Percentiles rank a stretch among this genome's conserved stretches.
These are phyloP conservation scores for Nipponacmea schrenckii DNA, from an alignment of 2,888 invertebrate species.

Conservation along the genomic window DNA sequence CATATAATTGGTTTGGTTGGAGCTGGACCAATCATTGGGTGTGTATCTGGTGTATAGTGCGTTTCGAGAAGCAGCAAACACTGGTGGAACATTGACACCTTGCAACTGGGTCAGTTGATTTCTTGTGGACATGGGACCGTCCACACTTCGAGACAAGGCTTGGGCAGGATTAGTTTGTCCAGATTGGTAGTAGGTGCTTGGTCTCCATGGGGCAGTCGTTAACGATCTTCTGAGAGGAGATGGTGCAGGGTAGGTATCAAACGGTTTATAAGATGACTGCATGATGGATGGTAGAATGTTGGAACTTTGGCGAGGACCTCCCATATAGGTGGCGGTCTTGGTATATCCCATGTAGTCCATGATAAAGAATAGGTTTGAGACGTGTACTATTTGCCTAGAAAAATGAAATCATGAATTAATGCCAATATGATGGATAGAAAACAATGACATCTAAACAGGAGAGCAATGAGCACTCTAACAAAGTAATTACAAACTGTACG, in stretches of 20 bases:
- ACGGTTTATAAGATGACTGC: conserved; percentile 69
- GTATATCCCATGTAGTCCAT: conserved; percentile 66
- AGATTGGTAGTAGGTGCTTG: conserved; percentile 63
- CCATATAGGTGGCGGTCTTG: conserved; percentile 65
- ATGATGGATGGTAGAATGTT: conserved; percentile 73
- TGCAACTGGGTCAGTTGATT: conserved; percentile 61
- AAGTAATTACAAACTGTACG: no score
- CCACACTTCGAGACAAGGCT: conserved; percentile 52
- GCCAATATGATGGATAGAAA: no score
- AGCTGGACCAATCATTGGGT: conserved; percentile 90
- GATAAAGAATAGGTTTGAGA: conserved; percentile 24
- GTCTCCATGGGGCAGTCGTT: conserved; percentile 65
- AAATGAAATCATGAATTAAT: no score
- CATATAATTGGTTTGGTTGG: conserved; percentile 80
- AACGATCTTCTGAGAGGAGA: conserved; percentile 63
- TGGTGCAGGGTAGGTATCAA: conserved; percentile 62
- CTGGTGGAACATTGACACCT: conserved; percentile 64
- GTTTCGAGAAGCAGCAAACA: conserved; percentile 66
- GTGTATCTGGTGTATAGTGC: conserved; percentile 84
- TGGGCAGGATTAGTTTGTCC: conserved; percentile 58
- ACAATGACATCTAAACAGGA: no score
- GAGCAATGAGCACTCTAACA: no score
- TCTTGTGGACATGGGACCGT: conserved; percentile 57
- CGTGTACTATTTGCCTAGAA: not conserved
- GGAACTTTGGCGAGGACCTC: conserved; percentile 56